phyloP scores from a whole-genome alignment of 2,113 vertebrate species.

The Corythoichthys haematopterus region DNA sequence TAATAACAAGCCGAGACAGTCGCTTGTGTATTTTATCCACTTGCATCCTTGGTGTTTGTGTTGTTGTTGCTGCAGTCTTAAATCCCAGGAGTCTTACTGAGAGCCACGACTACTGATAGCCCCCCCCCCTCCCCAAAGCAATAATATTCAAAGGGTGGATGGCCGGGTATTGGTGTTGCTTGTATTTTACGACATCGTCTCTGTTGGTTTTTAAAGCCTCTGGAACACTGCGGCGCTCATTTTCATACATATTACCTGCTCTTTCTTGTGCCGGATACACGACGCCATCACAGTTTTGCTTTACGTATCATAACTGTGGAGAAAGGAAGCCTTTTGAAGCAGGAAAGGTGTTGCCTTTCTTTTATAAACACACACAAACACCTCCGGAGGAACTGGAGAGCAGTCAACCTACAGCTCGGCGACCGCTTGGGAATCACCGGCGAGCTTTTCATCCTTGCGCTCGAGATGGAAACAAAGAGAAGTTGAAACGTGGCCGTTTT shows the following conservation, averaged over 20 bases:
- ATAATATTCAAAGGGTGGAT: slow-evolving; percentile 37
- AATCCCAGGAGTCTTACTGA: slow-evolving; percentile 36
- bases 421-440: slow-evolving; percentile 41
- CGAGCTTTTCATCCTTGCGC: slow-evolving; percentile 8
- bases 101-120: slow-evolving; percentile 40
- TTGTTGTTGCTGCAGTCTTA: slow-evolving; percentile 31
- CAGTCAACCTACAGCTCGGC: slow-evolving; percentile 53
- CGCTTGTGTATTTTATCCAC: background rate
- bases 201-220: slow-evolving; percentile 31
- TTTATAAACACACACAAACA: slow-evolving; percentile 37
- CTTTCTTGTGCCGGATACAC: slow-evolving; percentile 48
- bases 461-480: slow-evolving; percentile 32
- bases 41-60: slow-evolving; percentile 19
- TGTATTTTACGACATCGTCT: slow-evolving; percentile 44
- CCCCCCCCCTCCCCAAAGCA: slow-evolving; percentile 40
- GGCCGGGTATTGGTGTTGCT: background rate
- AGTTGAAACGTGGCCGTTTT: slow-evolving; percentile 18
- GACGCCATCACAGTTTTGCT: slow-evolving; percentile 58
- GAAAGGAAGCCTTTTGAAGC: slow-evolving; percentile 52
- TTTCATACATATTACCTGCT: slow-evolving; percentile 68
- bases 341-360: slow-evolving; percentile 38
- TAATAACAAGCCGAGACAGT: background rate
- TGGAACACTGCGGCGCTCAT: slow-evolving; percentile 53
- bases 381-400: slow-evolving; percentile 46
- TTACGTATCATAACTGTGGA: slow-evolving; percentile 36